Base-by-base conservation (phyloP, 2,113 vertebrate species). In the Addax nasomaculatus region DNA sequence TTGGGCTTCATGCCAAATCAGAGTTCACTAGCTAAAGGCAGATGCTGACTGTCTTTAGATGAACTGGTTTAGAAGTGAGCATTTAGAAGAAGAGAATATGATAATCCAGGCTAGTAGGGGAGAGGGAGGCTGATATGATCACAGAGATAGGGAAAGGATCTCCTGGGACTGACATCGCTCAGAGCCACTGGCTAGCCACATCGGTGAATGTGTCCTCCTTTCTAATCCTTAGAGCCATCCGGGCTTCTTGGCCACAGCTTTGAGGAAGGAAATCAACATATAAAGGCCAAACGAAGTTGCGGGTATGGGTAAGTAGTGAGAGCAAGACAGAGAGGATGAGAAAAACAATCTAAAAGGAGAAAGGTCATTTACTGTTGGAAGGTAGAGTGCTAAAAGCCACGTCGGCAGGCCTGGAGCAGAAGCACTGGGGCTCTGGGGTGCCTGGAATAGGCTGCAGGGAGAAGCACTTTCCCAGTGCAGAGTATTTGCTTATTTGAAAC, bases 281-380 rank as follows among this genome's bases (percentile, higher is more conserved):
- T 21, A 58, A 87, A 76, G 87, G 86, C 58, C 89, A 90, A 53
- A 83, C 39, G 49, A 76, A 87, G 73, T 67, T 64, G 85, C 7
- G 47, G 29, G 23, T 83, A 83, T 25, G 21, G 36, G 25, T 21
- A 13, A 60, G 60, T 45, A 94, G 78, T 86, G 78, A 94, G 88
- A 94, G 57, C 88, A 79, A 96, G 76, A 95, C 23, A 57, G 49
- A 95, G 49, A 79, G 53, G 47, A 76, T 85, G 64, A 97, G 94
- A 81, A 91, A 81, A 90, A 93, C 57, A 97, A 76, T 15, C 55
- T 81, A 60, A 80, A 95, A 93, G 29, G 70, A 64, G 70, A 94
- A 85, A 96, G 53, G 87, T 81, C 88, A 92, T 57, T 92, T 96
- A 60, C 95, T 96, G 36, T 85, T 96, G 96, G 90, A 88, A 96